Conservation (phyloP, 2,888 invertebrate species). For the Phengaris alcon region DNA sequence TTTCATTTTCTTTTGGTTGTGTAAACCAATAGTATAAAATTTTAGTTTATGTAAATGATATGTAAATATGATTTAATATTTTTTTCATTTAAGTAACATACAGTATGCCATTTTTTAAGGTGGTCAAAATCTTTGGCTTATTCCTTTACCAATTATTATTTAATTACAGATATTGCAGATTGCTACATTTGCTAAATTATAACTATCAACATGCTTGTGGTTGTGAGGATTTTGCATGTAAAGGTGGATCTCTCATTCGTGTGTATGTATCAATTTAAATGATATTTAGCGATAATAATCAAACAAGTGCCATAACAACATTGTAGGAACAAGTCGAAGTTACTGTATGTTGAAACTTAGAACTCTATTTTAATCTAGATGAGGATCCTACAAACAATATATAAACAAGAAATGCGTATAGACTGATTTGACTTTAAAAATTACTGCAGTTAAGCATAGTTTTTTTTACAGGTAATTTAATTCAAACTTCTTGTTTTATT, state of each 20-base stretch:
- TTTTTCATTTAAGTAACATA: background rate
- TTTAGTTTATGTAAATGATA: constrained; percentile 5
- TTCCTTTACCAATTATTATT: background rate
- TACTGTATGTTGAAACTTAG: background rate
- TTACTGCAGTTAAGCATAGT: background rate
- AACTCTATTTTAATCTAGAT: background rate
- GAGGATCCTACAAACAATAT: background rate
- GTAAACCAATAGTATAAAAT: constrained; percentile 1
- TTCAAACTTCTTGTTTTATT: too few relatives aligned
- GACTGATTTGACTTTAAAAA: background rate
- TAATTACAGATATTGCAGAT: background rate
- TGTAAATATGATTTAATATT: background rate
- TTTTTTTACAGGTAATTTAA: too few relatives aligned
- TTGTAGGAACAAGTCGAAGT: constrained; percentile 18
- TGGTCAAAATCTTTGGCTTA: background rate
- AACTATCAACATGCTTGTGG: too few relatives aligned
- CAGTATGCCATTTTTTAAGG: background rate
- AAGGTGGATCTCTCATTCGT: too few relatives aligned
- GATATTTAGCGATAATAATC: too few relatives aligned
- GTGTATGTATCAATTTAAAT: too few relatives aligned
- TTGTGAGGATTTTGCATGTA: too few relatives aligned
- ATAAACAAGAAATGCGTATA: background rate
- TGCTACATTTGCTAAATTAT: too few relatives aligned
- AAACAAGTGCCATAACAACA: background rate
- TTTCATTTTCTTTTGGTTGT: constrained; percentile 10